Evolutionary conservation across 2,888 invertebrate genomes (phyloP), one percentile per base, ranked within the genome.

Genomic region (Acrobasis consociella): DNA sequence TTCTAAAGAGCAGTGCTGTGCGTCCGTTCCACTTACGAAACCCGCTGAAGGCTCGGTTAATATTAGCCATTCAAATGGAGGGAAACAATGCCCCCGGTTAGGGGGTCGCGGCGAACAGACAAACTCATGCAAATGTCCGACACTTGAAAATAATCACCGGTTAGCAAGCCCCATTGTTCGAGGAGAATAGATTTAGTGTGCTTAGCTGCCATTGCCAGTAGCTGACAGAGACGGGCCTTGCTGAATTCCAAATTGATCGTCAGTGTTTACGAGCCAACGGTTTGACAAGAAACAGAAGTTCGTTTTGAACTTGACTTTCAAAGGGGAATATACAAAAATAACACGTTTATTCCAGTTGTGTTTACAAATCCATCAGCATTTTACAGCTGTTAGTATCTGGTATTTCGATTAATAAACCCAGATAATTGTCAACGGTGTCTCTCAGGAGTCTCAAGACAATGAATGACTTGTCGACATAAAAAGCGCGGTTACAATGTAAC

Each of bases 1-100:
- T 83, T 85, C 83, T 80, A 83, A 83, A 84, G 75, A 76, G 70
- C 69, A 55, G 55, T 49, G 42, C 49, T 53, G 31, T 49, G 49
- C 68, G 77, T 79, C 74, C 78, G 89, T 87, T 81, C 85, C 75
- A 87, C 81, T 89, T 90, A 80, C 86, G 83, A 88, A 87, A 88
- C 77, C 71, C 69, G 75, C 82, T 77, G 82, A 83, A 82, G 82
- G 81, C 80, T 81, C 72, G 74, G 71, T 80, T 77, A 80, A 85
- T 86, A 86, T 86, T 82, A 81, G 78, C 86, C 79, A 89, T 90
- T 89, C 83, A 87, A 86, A 80, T 74, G 67, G 77, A 73, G 72
- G 79, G 76, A 86, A 83, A 90, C 90, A 90, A 91, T 89, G 81
- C 83, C 72, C 74, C 74, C 76, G 76, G 85, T 85, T 82, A 86